Base-by-base conservation (phyloP, 2,888 invertebrate genomes). In the Drosophila planitibia region DNA sequence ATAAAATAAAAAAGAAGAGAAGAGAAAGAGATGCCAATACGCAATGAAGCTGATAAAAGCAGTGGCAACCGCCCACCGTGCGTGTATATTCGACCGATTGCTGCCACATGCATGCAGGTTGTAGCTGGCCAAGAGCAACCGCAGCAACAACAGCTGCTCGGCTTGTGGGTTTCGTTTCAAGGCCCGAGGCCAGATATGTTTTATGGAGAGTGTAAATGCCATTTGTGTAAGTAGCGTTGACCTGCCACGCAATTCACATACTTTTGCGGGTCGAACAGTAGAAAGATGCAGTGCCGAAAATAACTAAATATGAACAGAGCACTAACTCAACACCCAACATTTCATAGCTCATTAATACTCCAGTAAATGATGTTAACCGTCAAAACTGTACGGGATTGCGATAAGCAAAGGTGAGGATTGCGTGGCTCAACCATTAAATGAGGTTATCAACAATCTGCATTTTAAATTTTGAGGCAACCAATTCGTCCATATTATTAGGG, bases 61-160 rank as follows among this genome's bases (percentile, higher is more conserved):
- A 51, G 35, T 55, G 53, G 47, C 52, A 53, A 57, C 58, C 76
- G 49, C 53, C 61, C 39, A 63, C 65, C 67, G 62, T 54, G 58
- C 62, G 61, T 57, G 76, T 62, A 63, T 65, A 76, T 68, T 54
- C 68, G 62, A 39, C 35, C 75, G 62, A 69, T 74, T 69, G 44
- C 59, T 47, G 60, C 60, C 73, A 35, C 69, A 61, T 79, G 75
- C 55, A 39, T 67, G 69, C 55, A n/a, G 53, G 55, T 74, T 59
- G 44, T 54, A 58, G 52, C 39, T 61, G 58, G 60, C 55, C 14
- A 53, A 30, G 57, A 41, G 12, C 30, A 61, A 44, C 44, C 22
- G 39, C 16, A 32, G 41, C 14, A 33, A 12, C 25, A 53, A 19
- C 37, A 57, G 44, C 39, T 54, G 30, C 32, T 41, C 39, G 14